Percentiles rank a stretch among this genome's conserved stretches.
Conservation (phyloP, 2,888 invertebrate genomes). For the Belgica antarctica region DNA sequence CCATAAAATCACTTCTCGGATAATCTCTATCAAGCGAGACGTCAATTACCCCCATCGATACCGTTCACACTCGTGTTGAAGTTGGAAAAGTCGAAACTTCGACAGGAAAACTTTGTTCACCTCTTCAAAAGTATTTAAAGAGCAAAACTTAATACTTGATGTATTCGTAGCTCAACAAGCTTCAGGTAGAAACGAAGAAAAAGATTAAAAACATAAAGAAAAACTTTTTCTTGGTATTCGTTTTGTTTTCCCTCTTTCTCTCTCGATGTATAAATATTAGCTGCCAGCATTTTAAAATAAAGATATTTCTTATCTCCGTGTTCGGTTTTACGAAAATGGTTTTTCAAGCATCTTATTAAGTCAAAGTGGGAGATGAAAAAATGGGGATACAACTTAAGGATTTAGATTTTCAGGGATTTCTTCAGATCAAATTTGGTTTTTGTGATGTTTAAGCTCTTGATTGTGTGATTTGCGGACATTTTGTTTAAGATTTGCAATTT, state of each 20-base stretch:
- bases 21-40: background rate
- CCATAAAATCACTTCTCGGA: background rate
- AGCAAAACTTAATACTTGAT: conserved; percentile 2
- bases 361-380: too few species aligned
- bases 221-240: conserved; percentile 13
- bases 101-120: background rate
- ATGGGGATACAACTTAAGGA: too few species aligned
- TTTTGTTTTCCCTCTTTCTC: background rate
- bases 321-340: too few species aligned
- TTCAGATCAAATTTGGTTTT: conserved; percentile 6
- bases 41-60: conserved; percentile 19
- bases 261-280: conserved; percentile 28
- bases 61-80: conserved; percentile 1
- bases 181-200: conserved; percentile 7
- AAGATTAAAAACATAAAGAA: conserved; percentile 13
- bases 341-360: background rate
- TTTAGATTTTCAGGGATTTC: background rate
- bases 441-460: conserved; percentile 18
- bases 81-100: background rate
- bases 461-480: too few species aligned
- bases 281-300: conserved; percentile 29
- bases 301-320: conserved; percentile 12
- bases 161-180: conserved; percentile 26
- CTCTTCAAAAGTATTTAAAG: background rate
- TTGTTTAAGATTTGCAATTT: too few species aligned